phyloP scores from a whole-genome alignment of 1,140 invertebrate species.

The Tetragnatha versicolor region DNA sequence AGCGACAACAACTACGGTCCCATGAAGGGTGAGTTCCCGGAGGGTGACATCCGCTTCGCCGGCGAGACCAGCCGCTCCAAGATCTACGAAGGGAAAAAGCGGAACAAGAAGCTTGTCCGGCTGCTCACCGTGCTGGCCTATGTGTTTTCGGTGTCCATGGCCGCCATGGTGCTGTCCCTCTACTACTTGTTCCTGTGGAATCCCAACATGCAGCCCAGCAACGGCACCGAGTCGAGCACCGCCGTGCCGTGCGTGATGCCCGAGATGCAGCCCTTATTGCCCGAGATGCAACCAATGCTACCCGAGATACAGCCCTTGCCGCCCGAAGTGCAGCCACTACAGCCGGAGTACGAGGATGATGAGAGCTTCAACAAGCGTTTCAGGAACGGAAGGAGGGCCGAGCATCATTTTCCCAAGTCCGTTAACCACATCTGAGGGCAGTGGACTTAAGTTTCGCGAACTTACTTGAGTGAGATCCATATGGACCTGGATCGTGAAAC shows the following conservation, averaged over 20 bases:
- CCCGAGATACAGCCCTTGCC: neutral
- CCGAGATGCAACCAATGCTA: neutral
- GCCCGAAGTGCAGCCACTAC: too few relatives aligned
- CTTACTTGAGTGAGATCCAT: too few relatives aligned
- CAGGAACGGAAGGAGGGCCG: slow-evolving; percentile 25
- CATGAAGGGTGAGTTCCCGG: slow-evolving; percentile 16
- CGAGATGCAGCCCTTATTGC: neutral
- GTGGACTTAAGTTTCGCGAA: too few relatives aligned
- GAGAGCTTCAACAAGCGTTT: slow-evolving; percentile 14
- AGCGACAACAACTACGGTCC: slow-evolving; percentile 27
- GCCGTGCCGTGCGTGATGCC: neutral
- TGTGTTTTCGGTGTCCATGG: slow-evolving; percentile 91
- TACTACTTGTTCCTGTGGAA: slow-evolving; percentile 98
- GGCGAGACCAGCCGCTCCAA: slow-evolving; percentile 61
- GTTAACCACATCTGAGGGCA: too few relatives aligned
- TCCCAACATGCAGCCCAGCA: slow-evolving; percentile 68
- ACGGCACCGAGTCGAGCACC: neutral
- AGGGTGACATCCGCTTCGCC: slow-evolving; percentile 44
- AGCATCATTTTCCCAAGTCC: slow-evolving; percentile 11
- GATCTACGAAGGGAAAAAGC: slow-evolving; percentile 82
- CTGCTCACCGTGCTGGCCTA: slow-evolving; percentile 94
- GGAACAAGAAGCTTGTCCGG: slow-evolving; percentile 86
- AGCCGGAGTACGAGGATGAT: neutral
- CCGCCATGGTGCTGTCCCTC: slow-evolving; percentile 90
- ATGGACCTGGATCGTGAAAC: too few relatives aligned